phyloP scores from a whole-genome alignment of 2,113 vertebrate species.

The Baryphthengus martii region DNA sequence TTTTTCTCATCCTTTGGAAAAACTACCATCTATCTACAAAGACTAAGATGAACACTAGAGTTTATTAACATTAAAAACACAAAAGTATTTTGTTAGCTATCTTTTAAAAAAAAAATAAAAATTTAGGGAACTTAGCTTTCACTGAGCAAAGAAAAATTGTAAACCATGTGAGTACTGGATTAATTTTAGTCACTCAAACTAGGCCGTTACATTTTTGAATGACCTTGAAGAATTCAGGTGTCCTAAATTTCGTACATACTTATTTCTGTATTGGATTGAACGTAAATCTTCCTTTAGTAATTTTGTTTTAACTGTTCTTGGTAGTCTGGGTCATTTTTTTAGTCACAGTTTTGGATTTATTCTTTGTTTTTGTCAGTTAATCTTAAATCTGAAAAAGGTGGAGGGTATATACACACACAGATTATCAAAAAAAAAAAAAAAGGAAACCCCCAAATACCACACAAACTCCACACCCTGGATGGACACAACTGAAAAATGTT shows the following conservation, averaged over 20 bases:
- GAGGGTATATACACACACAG: not conserved
- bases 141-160: slow-evolving; percentile 6
- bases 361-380: not conserved
- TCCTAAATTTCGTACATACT: slow-evolving; percentile 4
- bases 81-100: not conserved
- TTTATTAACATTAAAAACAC: not conserved
- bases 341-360: not conserved
- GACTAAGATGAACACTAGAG: not conserved
- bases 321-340: not conserved
- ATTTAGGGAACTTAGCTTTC: not conserved
- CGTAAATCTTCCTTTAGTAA: not conserved
- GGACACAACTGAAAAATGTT: not conserved
- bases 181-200: slow-evolving; percentile 54
- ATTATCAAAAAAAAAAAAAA: not conserved
- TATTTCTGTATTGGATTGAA: not conserved
- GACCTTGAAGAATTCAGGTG: slow-evolving; percentile 14
- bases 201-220: not conserved
- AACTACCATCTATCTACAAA: not conserved
- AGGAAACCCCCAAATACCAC: rapidly evolving
- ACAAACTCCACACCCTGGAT: not conserved
- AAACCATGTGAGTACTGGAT: not conserved
- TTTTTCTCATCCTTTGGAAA: not conserved
- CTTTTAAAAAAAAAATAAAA: no score
- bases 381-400: not conserved
- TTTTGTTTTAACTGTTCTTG: not conserved